Evolutionary conservation across 2,888 invertebrate species (phyloP).

Genomic region (Resseliella maxima): DNA sequence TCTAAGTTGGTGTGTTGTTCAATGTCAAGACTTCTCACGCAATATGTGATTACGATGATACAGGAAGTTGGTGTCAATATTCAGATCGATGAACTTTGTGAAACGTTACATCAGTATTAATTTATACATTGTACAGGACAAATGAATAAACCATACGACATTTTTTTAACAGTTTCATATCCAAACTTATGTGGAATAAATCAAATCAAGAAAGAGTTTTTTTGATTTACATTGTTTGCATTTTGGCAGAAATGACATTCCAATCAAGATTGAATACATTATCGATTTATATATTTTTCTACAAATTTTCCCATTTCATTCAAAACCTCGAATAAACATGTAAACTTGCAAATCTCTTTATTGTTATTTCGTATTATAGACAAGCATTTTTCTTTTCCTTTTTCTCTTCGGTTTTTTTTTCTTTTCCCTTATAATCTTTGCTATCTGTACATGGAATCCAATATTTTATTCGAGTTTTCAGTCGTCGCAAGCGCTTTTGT

Average conservation of each 20-base stretch:
- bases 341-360: constrained; percentile 35
- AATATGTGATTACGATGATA: not conserved
- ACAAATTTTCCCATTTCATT: not conserved
- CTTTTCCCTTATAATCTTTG: not conserved
- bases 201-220: not conserved
- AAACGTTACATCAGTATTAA: not conserved
- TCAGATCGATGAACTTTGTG: not conserved
- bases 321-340: not conserved
- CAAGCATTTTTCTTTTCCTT: not conserved
- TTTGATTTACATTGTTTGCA: not conserved
- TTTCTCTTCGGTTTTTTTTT: not conserved
- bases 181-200: not conserved
- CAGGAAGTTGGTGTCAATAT: not conserved
- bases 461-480: constrained; percentile 17
- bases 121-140: not conserved
- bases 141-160: too few relatives aligned
- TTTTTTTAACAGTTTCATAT: too few relatives aligned
- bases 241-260: not conserved
- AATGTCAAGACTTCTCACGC: not conserved
- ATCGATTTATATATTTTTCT: too few relatives aligned
- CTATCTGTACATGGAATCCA: not conserved
- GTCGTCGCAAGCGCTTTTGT: not conserved
- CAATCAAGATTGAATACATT: not conserved
- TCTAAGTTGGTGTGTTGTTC: not conserved
- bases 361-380: not conserved